phyloP scores from a whole-genome alignment of 2,113 vertebrate species.

The Eretmodus cyanostictus region DNA sequence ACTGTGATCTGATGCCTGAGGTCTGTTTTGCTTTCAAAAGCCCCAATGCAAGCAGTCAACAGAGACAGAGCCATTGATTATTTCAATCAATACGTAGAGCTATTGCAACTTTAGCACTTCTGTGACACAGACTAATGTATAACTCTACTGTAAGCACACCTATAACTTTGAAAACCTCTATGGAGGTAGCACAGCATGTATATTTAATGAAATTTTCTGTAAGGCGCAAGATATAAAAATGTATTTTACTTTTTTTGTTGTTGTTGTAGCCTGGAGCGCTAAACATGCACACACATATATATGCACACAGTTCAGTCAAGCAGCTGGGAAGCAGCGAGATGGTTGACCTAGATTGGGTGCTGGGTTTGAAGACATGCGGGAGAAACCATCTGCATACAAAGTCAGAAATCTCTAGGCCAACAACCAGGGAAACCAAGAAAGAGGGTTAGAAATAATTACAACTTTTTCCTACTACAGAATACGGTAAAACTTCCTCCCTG shows the following conservation, averaged over 20 bases:
- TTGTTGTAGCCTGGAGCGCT: slow-evolving; percentile 15
- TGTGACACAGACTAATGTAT: slow-evolving; percentile 6
- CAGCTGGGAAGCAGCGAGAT: slow-evolving; percentile 40
- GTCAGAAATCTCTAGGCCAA: slow-evolving; percentile 37
- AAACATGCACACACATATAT: neutral
- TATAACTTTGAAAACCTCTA: neutral
- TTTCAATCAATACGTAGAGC: slow-evolving; percentile 44
- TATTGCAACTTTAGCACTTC: slow-evolving; percentile 20
- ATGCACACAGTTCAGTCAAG: slow-evolving; percentile 34
- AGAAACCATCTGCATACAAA: slow-evolving; percentile 62
- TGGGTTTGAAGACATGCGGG: slow-evolving; percentile 47
- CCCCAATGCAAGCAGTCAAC: slow-evolving; percentile 12
- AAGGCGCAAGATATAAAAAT: neutral
- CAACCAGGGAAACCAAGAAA: neutral
- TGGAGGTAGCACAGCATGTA: neutral
- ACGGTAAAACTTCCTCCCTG: neutral
- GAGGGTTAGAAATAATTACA: slow-evolving; percentile 10
- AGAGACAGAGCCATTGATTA: slow-evolving; percentile 50
- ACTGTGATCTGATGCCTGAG: slow-evolving; percentile 31
- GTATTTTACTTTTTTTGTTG: neutral
- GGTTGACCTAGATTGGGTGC: slow-evolving; percentile 64
- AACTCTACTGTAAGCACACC: neutral
- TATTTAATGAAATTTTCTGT: neutral
- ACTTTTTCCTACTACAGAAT: neutral
- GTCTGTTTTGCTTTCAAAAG: slow-evolving; percentile 40